Conservation (phyloP, 1,140 invertebrate species). For the Hyposmocoma kahamanoa region DNA sequence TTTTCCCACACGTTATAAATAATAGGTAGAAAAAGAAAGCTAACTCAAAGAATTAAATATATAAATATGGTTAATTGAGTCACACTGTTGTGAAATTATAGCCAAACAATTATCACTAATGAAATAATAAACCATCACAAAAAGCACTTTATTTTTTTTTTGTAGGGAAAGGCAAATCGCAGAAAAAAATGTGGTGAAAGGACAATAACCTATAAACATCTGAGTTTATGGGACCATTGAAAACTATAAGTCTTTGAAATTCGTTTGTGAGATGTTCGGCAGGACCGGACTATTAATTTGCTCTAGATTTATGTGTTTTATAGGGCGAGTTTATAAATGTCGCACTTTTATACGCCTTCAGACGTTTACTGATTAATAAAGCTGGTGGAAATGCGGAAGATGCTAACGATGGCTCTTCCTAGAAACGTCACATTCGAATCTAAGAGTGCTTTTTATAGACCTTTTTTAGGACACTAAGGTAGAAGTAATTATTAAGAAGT, state of each 20-base stretch:
- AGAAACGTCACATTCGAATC: constrained; percentile 24
- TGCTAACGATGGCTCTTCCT: constrained; percentile 48
- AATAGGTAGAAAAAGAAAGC: too few relatives aligned
- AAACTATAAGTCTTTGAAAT: constrained; percentile 61
- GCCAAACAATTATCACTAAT: too few relatives aligned
- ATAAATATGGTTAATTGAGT: too few relatives aligned
- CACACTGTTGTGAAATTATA: too few relatives aligned
- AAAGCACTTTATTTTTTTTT: too few relatives aligned
- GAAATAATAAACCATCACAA: too few relatives aligned
- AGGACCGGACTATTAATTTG: constrained; percentile 53
- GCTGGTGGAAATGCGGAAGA: constrained; percentile 62
- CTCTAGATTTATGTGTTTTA: constrained; percentile 61
- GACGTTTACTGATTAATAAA: constrained; percentile 71
- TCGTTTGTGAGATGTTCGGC: constrained; percentile 55
- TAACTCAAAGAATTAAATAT: too few relatives aligned
- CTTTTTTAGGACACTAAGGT: not conserved
- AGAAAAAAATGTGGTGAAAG: constrained; percentile 28
- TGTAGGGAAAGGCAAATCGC: constrained; percentile 6
- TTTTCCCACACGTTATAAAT: too few relatives aligned
- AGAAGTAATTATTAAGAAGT: too few relatives aligned
- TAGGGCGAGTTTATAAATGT: constrained; percentile 64
- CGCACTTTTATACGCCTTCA: constrained; percentile 60
- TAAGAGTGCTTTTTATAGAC: not conserved
- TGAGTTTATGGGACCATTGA: constrained; percentile 53
- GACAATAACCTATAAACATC: constrained; percentile 46